Base-by-base conservation (phyloP, 2,888 invertebrate genomes). In the Brenthis ino region DNA sequence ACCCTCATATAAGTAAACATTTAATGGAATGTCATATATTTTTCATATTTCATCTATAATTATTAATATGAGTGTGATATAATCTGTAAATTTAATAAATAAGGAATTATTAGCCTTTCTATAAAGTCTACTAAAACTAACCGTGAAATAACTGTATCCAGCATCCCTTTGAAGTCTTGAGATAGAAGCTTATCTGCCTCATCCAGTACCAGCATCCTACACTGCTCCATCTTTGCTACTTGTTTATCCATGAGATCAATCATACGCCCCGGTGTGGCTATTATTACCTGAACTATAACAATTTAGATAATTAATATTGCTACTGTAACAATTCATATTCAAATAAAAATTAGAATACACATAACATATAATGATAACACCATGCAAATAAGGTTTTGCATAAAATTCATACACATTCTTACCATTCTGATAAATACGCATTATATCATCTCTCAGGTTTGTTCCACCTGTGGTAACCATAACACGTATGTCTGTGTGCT, bases 391-490 rank as follows among this genome's bases (percentile, higher is more conserved):
- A 43, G 11, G 11, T 11, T 43, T 8, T 11, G 11, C 37, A 43
- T 43, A 43, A 8, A 43, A 0, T 43, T 43, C 11, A 43, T 43
- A 43, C 11, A 8, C 1, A 43, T 43, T 6, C 85, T 86, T 87
- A 97, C 97, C 97, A 95, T 98, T 98, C 92, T 99, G 98, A 94
- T 99, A 99, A 88, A 99, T 97, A 93, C 99, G 96, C 97, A 99
- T 98, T 88, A 99, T 99, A 93, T 99, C 99, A 93, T 99, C 99
- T 86, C 99, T 96, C 82, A 98, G 94, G 93, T 97, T 97, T 79
- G 99, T 99, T 81, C 99, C 99, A 86, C 99, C 99, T 77, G 99
- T 99, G 80, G 99, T 99, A 75, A 99, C 99, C 99, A 99, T 99
- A 77, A 99, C 98, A 89, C 99, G 97, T 82, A 98, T 96, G 86